phyloP scores from a whole-genome alignment of 2,113 vertebrate genomes.

The Archilochus colubris region DNA sequence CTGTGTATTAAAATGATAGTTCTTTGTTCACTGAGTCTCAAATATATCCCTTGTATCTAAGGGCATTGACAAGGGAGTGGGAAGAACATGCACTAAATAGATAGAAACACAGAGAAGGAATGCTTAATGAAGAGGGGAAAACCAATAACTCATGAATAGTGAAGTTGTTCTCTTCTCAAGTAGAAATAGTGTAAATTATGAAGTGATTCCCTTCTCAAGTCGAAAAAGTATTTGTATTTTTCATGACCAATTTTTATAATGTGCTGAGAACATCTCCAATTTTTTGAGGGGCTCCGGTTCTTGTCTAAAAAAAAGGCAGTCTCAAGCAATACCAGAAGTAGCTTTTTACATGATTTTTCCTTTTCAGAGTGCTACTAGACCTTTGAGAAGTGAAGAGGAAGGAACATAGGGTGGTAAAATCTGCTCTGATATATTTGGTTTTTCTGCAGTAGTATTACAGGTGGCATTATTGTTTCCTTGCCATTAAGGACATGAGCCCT shows the following conservation, averaged over 20 bases:
- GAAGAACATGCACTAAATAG: conserved; percentile 54
- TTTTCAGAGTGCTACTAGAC: neutral
- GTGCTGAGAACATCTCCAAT: conserved; percentile 7
- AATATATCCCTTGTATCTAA: conserved; percentile 45
- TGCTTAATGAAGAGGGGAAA: conserved; percentile 51
- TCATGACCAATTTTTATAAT: conserved; percentile 12
- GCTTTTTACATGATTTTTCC: neutral
- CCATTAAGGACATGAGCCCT: neutral
- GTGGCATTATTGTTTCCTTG: neutral
- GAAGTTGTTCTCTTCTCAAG: conserved; percentile 36
- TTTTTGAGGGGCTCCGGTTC: neutral
- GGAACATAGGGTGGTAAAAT: neutral
- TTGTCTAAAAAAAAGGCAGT: neutral
- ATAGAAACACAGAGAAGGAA: conserved; percentile 43
- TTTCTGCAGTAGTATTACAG: neutral
- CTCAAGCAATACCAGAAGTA: neutral
- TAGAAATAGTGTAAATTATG: conserved; percentile 37
- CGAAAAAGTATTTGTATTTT: conserved; percentile 56
- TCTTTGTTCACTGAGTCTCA: conserved; percentile 14
- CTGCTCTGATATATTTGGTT: neutral
- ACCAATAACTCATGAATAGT: conserved; percentile 33
- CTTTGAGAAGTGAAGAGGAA: neutral
- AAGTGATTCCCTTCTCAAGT: conserved; percentile 30
- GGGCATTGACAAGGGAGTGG: conserved; percentile 10
- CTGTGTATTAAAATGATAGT: conserved; percentile 33